Conservation (phyloP, 2,113 vertebrate species). For the Erythrocercus mccallii region DNA sequence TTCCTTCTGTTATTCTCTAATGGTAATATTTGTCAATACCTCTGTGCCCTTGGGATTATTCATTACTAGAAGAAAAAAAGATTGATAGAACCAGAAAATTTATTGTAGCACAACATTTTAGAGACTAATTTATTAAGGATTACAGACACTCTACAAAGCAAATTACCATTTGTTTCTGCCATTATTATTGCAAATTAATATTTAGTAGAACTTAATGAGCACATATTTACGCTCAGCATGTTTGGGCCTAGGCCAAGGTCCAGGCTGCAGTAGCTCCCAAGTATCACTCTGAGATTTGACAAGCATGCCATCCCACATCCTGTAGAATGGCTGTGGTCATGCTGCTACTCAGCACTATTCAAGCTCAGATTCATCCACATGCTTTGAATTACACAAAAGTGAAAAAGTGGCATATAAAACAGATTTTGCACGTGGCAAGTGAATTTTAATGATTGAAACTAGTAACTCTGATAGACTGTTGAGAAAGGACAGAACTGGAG, state of each 20-base stretch:
- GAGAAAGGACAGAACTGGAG: not conserved
- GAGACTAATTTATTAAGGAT: not conserved
- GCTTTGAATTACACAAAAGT: not conserved
- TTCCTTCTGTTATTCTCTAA: slow-evolving; percentile 12
- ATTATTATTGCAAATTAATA: not conserved
- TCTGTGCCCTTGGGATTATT: not conserved
- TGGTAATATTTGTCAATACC: not conserved
- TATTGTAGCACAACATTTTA: not conserved
- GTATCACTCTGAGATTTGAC: not conserved
- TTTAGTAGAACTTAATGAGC: not conserved
- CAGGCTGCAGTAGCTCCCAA: not conserved
- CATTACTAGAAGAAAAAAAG: not conserved
- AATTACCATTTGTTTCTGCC: not conserved
- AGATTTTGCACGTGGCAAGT: not conserved
- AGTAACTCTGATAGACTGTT: not conserved
- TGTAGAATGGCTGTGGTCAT: not conserved
- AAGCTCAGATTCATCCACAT: not conserved
- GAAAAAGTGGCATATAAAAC: not conserved
- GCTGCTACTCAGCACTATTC: not conserved
- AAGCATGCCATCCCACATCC: not conserved
- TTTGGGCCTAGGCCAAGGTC: not conserved
- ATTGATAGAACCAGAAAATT: not conserved
- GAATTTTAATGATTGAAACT: not conserved
- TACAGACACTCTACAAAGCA: not conserved
- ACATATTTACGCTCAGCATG: not conserved